A percentile compares a stretch with the other conserved stretches of the same genome.
Conservation (phyloP, 2,113 vertebrate species). For the Caranx melampygus region DNA sequence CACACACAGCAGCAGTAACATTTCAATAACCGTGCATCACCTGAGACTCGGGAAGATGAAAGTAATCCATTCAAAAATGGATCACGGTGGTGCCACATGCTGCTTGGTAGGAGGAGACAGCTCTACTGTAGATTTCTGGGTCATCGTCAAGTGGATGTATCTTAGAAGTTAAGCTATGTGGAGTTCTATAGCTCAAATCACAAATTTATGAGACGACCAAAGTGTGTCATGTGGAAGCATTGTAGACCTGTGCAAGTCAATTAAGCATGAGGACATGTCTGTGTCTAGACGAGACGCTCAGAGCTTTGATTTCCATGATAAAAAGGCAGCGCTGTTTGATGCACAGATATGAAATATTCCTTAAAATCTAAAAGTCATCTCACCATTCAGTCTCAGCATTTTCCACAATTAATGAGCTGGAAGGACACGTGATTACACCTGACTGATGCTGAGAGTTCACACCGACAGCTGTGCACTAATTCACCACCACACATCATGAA, state of each 20-base stretch:
- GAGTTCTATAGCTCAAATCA: conserved; percentile 24
- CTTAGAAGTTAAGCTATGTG: conserved; percentile 60
- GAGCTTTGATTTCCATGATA: background rate
- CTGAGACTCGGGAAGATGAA: conserved; percentile 55
- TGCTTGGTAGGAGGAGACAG: conserved; percentile 15
- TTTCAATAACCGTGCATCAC: conserved; percentile 68
- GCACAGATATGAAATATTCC: conserved; percentile 1
- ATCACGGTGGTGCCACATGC: conserved; percentile 49
- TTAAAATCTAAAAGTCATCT: conserved; percentile 14
- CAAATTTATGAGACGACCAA: conserved; percentile 16
- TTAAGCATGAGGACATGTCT: background rate
- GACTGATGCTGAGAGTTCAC: conserved; percentile 46
- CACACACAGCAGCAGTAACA: conserved; percentile 29
- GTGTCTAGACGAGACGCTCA: background rate
- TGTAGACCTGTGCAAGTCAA: conserved; percentile 11
- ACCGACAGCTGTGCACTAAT: conserved; percentile 8
- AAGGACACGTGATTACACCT: conserved; percentile 12
- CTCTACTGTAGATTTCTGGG: conserved; percentile 60
- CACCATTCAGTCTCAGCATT: background rate
- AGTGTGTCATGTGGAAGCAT: conserved; percentile 41
- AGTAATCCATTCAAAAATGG: conserved; percentile 55
- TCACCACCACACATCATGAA: conserved; percentile 24
- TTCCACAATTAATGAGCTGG: conserved; percentile 14
- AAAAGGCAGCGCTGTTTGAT: background rate
- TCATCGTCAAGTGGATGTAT: conserved; percentile 50